phyloP scores from a whole-genome alignment of 2,888 invertebrate genomes.

The Sarcophaga variegata region DNA sequence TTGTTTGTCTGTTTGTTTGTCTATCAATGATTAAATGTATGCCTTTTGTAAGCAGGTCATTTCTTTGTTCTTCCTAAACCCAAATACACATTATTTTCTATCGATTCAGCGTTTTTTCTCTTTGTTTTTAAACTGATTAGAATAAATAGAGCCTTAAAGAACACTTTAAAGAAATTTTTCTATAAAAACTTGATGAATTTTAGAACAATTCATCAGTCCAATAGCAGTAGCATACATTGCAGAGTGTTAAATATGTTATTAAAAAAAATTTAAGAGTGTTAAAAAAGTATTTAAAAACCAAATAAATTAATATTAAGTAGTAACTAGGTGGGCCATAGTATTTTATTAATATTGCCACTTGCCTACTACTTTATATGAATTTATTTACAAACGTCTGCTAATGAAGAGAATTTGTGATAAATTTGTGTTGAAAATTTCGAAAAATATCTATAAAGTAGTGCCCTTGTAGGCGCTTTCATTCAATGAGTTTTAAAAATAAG shows the following conservation, averaged over 20 bases:
- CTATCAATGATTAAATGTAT: too few relatives aligned
- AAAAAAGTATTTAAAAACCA: neutral
- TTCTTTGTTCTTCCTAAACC: neutral
- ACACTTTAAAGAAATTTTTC: neutral
- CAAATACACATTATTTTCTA: too few relatives aligned
- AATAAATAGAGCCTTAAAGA: constrained; percentile 17
- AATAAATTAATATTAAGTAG: constrained; percentile 71
- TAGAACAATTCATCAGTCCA: constrained; percentile 2
- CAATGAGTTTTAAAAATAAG: neutral
- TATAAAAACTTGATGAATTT: constrained; percentile 38
- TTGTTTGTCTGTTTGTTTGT: neutral
- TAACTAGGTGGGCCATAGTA: constrained; percentile 70
- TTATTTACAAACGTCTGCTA: neutral
- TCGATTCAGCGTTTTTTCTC: too few relatives aligned
- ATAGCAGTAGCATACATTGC: neutral
- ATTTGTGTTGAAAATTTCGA: neutral
- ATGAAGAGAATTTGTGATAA: neutral
- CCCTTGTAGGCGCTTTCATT: constrained; percentile 42
- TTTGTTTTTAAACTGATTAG: constrained; percentile 16
- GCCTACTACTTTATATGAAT: constrained; percentile 69
- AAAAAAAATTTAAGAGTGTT: neutral
- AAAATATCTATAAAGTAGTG: constrained; percentile 58
- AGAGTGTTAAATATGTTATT: neutral
- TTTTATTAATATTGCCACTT: constrained; percentile 66
- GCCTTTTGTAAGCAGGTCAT: constrained; percentile 26